These are phyloP conservation scores for Meiosimyza decipiens DNA, from an alignment of 2,888 invertebrate species.

Conservation along the genomic window DNA sequence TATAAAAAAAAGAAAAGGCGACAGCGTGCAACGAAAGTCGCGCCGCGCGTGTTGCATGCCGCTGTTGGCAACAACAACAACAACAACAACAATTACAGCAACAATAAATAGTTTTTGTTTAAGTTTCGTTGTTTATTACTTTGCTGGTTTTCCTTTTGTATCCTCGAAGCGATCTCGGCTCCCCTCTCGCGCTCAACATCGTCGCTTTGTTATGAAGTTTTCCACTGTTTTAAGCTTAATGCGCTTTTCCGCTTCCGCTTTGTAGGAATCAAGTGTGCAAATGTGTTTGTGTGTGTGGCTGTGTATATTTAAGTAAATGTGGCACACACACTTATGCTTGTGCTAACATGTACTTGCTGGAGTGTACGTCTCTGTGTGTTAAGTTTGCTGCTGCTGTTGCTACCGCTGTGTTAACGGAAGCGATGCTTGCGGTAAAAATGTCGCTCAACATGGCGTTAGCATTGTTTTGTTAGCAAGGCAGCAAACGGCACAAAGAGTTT, in stretches of 20 bases:
- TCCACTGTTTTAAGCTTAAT: constrained; percentile 15
- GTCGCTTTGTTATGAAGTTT: constrained; percentile 8
- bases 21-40: constrained; percentile 17
- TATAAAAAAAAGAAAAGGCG: neutral
- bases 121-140: constrained; percentile 12
- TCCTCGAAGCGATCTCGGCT: neutral
- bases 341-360: neutral
- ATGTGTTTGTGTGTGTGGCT: neutral
- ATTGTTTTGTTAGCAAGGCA: no score
- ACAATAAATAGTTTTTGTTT: no score
- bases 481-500: no score
- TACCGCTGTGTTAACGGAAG: neutral
- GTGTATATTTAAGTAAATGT: no score
- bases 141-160: constrained; percentile 5
- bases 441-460: no score
- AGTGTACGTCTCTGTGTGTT: neutral
- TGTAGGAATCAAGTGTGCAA: neutral
- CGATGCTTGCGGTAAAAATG: neutral
- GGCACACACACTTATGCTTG: neutral
- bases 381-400: neutral
- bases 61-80: neutral
- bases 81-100: no score
- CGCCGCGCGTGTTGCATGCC: neutral
- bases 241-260: constrained; percentile 15
- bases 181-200: neutral